Conservation (phyloP, 2,888 invertebrate species). For the Helicoverpa assulta region DNA sequence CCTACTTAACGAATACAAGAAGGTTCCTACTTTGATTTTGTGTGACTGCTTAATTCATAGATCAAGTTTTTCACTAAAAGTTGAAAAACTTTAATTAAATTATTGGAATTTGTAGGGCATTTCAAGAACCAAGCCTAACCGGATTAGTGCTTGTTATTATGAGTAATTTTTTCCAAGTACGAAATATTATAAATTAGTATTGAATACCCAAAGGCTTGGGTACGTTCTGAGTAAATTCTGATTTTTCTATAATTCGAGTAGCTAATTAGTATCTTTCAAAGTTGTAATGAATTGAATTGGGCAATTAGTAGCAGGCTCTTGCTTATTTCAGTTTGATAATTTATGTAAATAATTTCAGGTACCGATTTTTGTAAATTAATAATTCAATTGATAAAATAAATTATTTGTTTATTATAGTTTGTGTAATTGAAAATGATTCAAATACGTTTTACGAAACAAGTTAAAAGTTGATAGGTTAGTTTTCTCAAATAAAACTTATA, state of each 20-base stretch:
- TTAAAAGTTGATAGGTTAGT: background rate
- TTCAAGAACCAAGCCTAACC: background rate
- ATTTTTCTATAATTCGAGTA: background rate
- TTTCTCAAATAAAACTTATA: no score
- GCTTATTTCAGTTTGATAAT: background rate
- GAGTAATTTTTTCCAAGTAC: background rate
- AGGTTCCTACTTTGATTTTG: background rate
- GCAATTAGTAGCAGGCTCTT: slow-evolving; percentile 1
- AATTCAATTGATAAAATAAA: background rate
- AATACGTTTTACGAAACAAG: slow-evolving; percentile 1
- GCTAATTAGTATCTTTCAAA: background rate
- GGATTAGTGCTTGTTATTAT: background rate
- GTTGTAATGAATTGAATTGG: slow-evolving; percentile 1
- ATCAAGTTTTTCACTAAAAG: background rate
- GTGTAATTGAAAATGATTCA: slow-evolving; percentile 5
- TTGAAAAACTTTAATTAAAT: slow-evolving; percentile 7
- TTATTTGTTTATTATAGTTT: background rate
- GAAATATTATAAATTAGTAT: slow-evolving; percentile 12
- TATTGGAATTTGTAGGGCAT: background rate
- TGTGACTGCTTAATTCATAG: background rate
- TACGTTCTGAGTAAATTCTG: background rate
- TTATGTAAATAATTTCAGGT: background rate
- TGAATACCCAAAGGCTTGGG: background rate
- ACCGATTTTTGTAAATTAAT: background rate
- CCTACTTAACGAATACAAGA: background rate